Evolutionary conservation across 2,797 vertebrate species (phyloP), one percentile per base, ranked within the genome.

Genomic region (Lutjanus argentimaculatus): DNA sequence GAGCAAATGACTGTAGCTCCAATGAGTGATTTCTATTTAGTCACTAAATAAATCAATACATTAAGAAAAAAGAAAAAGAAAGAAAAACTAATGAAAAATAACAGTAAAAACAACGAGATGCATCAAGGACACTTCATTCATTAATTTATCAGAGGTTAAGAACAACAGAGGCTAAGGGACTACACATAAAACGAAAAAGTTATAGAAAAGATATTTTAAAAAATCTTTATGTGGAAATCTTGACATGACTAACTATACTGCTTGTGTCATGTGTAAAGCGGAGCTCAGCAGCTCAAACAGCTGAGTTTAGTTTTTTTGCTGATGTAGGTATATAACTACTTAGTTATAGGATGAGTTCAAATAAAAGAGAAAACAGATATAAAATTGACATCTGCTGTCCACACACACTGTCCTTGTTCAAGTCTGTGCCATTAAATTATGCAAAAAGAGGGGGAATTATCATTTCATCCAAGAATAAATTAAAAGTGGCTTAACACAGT

Each of bases 241-340:
- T 19, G 7, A 48, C 12, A 25, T 21, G 48, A n/a, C 3, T 67
- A 16, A 55, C 14, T n/a, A 14, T 8, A 22, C 59, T 56, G 11
- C 13, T 12, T 43, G 25, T 61, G 64, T 46, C 3, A 10, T 36
- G 51, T 42, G 19, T 25, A 36, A 59, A 11, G 40, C 51, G 21
- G 5, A 68, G 51, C 49, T 66, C 43, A 57, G 56, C 56, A 83
- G 67, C 46, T 58, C 4, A 72, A 58, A 79, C 57, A 55, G 51
- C 13, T 52, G 43, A 21, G 9, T 13, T 73, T 2, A 52, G 13
- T 6, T 42, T 70, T 36, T 51, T 58, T 49, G 42, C 14, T 45
- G 6, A 62, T 12, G 21, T 8, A 58, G 53, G 4, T 56, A 66
- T 3, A 53, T 56, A 65, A 61, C 6, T 4, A n/a, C 69, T 17